These are phyloP conservation scores for Echinometra lucunter DNA, from an alignment of 53 echinoderm and acorn worm species.

Conservation along the genomic window DNA sequence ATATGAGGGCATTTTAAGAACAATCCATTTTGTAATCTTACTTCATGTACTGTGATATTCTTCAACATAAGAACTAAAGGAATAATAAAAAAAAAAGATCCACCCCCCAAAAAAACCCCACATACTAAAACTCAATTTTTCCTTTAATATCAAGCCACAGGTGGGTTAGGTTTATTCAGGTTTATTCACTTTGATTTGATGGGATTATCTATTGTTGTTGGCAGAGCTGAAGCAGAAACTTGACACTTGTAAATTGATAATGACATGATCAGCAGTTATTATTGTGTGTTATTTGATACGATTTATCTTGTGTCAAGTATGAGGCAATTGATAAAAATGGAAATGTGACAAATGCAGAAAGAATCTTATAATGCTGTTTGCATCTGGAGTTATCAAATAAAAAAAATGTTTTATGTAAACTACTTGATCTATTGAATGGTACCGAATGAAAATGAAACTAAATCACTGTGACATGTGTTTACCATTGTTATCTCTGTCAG, in stretches of 20 bases:
- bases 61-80: too few species aligned
- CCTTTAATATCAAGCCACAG: too few species aligned
- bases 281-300: conserved; percentile 31
- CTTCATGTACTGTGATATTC: too few species aligned
- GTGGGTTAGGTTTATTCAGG: conserved; percentile 1
- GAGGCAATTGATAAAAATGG: neutral
- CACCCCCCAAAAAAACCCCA: too few species aligned
- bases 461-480: neutral
- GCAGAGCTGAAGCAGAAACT: neutral
- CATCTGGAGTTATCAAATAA: neutral
- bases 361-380: neutral
- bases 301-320: conserved; percentile 37
- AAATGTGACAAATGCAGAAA: conserved; percentile 11
- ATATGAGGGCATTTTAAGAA: too few species aligned
- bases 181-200: conserved; percentile 3
- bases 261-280: neutral
- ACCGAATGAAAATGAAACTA: neutral
- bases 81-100: too few species aligned
- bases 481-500: neutral
- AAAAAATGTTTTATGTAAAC: neutral
- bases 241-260: conserved; percentile 24
- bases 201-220: conserved; percentile 1
- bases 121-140: too few species aligned
- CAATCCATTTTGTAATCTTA: too few species aligned
- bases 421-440: neutral